phyloP scores from a whole-genome alignment of 2,113 vertebrate species.

The Monopterus albus region DNA sequence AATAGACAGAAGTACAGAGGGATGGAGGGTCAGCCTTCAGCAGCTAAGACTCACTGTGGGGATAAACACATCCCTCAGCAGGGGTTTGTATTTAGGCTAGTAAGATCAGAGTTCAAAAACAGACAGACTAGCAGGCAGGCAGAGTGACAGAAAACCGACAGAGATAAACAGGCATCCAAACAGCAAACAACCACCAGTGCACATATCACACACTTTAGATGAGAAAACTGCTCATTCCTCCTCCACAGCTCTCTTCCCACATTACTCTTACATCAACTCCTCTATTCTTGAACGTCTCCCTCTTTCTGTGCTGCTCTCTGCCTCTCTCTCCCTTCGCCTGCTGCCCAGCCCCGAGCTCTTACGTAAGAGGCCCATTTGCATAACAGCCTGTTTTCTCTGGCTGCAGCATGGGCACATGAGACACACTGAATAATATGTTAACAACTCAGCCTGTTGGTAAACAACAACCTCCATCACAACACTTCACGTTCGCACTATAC shows the following conservation, averaged over 20 bases:
- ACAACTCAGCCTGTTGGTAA: constrained; percentile 72
- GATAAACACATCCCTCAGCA: constrained; percentile 75
- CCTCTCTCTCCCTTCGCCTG: constrained; percentile 57
- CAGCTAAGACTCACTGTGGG: constrained; percentile 73
- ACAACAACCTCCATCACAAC: constrained; percentile 69
- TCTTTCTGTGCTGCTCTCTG: constrained; percentile 45
- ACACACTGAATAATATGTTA: constrained; percentile 70
- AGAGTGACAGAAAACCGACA: constrained; percentile 57
- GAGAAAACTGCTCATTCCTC: constrained; percentile 59
- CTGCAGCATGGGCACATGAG: constrained; percentile 63
- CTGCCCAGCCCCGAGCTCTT: constrained; percentile 70
- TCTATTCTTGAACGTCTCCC: constrained; percentile 63
- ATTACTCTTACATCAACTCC: constrained; percentile 66
- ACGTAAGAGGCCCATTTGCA: constrained; percentile 78
- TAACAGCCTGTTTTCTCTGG: constrained; percentile 75
- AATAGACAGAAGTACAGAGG: constrained; percentile 68
- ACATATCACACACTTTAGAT: constrained; percentile 42
- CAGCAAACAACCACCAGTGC: constrained; percentile 43
- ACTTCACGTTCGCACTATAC: constrained; percentile 40
- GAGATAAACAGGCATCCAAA: constrained; percentile 63
- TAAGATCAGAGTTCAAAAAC: constrained; percentile 73
- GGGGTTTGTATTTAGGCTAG: constrained; percentile 66
- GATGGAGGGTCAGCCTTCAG: constrained; percentile 75
- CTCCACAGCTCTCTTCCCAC: constrained; percentile 71
- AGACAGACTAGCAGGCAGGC: constrained; percentile 52